Conservation (phyloP, 2,797 vertebrate species). For the Smutsia temminckii region DNA sequence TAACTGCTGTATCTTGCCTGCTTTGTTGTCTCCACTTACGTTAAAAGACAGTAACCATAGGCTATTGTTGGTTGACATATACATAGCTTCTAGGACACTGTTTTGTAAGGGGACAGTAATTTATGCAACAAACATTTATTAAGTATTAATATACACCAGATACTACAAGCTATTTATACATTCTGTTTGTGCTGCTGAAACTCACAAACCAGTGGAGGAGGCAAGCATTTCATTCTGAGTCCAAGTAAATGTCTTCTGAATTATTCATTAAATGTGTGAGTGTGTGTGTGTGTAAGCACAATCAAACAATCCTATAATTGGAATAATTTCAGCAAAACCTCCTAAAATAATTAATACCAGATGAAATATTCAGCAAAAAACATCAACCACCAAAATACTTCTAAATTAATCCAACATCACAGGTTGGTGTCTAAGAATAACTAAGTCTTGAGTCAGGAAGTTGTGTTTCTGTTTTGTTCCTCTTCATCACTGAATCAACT, state of each 20-base stretch:
- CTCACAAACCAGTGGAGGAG: background rate
- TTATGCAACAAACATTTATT: conserved; percentile 39
- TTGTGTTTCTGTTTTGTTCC: background rate
- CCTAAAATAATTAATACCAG: conserved; percentile 11
- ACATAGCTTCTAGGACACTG: background rate
- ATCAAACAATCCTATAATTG: background rate
- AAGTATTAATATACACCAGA: conserved; percentile 25
- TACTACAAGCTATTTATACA: background rate
- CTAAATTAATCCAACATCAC: background rate
- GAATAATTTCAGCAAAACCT: conserved; percentile 16
- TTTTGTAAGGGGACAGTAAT: background rate
- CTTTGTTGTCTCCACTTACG: background rate
- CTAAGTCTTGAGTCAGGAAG: background rate
- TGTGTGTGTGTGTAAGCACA: background rate
- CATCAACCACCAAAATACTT: background rate
- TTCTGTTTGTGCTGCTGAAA: background rate
- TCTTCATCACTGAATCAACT: background rate
- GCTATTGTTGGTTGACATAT: background rate
- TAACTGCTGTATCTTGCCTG: background rate
- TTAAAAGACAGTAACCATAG: background rate
- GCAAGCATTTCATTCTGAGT: conserved; percentile 9
- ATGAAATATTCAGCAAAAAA: conserved; percentile 31
- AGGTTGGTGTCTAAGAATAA: background rate
- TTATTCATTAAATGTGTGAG: background rate
- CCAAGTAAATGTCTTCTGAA: background rate